Evolutionary conservation across 2,113 vertebrate genomes (phyloP), one percentile per base, ranked within the genome.

Genomic region (Probosciger aterrimus): DNA sequence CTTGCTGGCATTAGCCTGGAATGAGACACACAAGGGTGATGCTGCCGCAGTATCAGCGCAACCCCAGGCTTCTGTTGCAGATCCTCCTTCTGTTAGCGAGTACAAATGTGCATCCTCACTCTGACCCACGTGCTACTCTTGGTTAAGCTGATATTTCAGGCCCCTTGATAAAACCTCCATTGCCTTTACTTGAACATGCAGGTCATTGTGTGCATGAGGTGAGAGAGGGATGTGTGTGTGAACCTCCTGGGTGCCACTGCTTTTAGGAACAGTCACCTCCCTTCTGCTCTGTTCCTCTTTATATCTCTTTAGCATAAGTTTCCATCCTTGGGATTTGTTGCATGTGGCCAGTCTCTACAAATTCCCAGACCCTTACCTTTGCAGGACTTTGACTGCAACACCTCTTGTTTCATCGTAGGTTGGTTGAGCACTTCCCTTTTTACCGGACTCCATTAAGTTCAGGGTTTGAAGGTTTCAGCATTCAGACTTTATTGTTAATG

Each of bases 141-240:
- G 14, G 17, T 1, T 59, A 30, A 63, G 13, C 30, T 46, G 33
- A 7, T 33, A 37, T n/a, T 76, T 35, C 59, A 83, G 22, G 18
- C 7, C 31, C 13, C n/a, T 71, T 57, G 23, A 52, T 15, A 47
- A 50, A 82, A 89, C 57, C n/a, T 65, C 14, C 46, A 3, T 2
- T 75, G 19, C 25, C 22, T 70, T 39, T 44, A 33, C 27, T 62
- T 64, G 63, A 37, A 68, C 33, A 62, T 1, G 5, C 24, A 70
- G 53, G 18, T 31, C 27, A 24, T 8, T 28, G 43, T 44, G 49
- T 37, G 41, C 27, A 18, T 43, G 30, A 79, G 23, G 23, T 44
- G 39, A 70, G 20, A 18, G 46, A 78, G 9, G 23, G 28, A 14
- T 3, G 0, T 1, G 2, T 0, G 2, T 60, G 19, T 30, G 31